phyloP scores from a whole-genome alignment of 64 coral and sea anemone species.

The Exaiptasia diaphana region DNA sequence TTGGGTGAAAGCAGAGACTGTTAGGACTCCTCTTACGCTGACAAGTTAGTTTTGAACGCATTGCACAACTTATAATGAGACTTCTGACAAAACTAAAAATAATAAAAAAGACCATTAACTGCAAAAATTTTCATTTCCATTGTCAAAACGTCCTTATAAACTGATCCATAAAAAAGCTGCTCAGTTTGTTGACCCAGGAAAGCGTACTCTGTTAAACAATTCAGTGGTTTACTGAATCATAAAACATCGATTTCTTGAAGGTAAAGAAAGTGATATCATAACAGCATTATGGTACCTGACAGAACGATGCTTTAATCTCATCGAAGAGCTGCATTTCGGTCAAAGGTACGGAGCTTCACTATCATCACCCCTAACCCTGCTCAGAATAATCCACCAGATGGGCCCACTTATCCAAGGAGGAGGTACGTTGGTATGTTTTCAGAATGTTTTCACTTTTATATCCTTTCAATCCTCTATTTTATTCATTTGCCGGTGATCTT shows the following conservation, averaged over 20 bases:
- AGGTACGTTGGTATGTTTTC: conserved; percentile 26
- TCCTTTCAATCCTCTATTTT: background rate
- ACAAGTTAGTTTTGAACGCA: too few relatives aligned
- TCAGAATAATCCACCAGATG: conserved; percentile 53
- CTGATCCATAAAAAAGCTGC: too few relatives aligned
- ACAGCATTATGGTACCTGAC: conserved; percentile 5
- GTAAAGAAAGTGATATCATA: conserved; percentile 18
- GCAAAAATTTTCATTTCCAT: too few relatives aligned
- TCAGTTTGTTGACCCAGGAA: too few relatives aligned
- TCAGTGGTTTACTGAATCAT: too few relatives aligned
- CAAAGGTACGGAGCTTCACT: conserved; percentile 13
- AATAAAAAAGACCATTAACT: too few relatives aligned
- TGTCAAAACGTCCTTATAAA: too few relatives aligned
- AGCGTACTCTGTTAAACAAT: too few relatives aligned
- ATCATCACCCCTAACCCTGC: conserved; percentile 51
- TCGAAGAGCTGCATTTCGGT: background rate
- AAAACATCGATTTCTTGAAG: too few relatives aligned
- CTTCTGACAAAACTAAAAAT: too few relatives aligned
- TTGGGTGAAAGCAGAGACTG: conserved; percentile 43
- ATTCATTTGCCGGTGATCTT: background rate
- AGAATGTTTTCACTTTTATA: background rate
- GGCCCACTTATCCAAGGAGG: conserved; percentile 25
- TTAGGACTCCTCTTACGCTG: conserved; percentile 18
- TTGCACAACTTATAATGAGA: too few relatives aligned
- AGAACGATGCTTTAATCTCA: conserved; percentile 35